Percentiles rank a stretch among this genome's conserved stretches.
phyloP scores from a whole-genome alignment of 2,888 invertebrate genomes.

The Troides aeacus region DNA sequence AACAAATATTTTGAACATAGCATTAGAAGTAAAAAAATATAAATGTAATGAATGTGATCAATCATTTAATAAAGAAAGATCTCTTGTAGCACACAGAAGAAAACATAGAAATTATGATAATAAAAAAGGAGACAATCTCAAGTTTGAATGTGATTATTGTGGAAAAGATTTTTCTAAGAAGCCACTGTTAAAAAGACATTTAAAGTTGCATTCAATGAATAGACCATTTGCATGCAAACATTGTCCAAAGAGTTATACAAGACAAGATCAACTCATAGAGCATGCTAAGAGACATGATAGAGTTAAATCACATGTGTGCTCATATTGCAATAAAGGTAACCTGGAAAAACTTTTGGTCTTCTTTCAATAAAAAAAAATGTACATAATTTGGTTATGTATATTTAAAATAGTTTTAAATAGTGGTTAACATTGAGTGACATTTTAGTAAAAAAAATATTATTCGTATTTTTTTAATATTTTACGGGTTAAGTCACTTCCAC shows the following conservation, averaged over 20 bases:
- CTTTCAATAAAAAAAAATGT: no score
- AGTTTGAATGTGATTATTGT: slow-evolving; percentile 70
- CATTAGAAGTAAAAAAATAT: slow-evolving; percentile 38
- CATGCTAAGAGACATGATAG: slow-evolving; percentile 81
- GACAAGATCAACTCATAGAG: slow-evolving; percentile 77
- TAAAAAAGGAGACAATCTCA: slow-evolving; percentile 45
- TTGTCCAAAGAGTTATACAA: slow-evolving; percentile 79
- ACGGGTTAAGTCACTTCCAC: no score
- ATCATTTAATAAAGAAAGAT: slow-evolving; percentile 73
- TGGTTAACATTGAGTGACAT: neutral
- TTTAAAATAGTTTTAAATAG: no score
- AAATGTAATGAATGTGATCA: slow-evolving; percentile 77
- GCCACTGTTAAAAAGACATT: slow-evolving; percentile 67
- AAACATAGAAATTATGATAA: slow-evolving; percentile 56
- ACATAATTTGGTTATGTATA: no score
- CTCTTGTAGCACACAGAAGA: slow-evolving; percentile 64
- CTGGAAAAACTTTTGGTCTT: neutral
- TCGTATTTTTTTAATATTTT: no score
- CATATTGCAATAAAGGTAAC: slow-evolving; percentile 80
- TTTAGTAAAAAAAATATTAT: no score
- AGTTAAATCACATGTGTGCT: slow-evolving; percentile 78
- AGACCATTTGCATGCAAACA: slow-evolving; percentile 76
- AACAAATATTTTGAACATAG: slow-evolving; percentile 33
- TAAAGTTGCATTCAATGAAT: slow-evolving; percentile 75
- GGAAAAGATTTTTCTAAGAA: slow-evolving; percentile 64